A percentile compares a stretch with the other conserved stretches of the same genome.
Conservation (phyloP, 2,113 vertebrate species). For the Peromyscus leucopus region DNA sequence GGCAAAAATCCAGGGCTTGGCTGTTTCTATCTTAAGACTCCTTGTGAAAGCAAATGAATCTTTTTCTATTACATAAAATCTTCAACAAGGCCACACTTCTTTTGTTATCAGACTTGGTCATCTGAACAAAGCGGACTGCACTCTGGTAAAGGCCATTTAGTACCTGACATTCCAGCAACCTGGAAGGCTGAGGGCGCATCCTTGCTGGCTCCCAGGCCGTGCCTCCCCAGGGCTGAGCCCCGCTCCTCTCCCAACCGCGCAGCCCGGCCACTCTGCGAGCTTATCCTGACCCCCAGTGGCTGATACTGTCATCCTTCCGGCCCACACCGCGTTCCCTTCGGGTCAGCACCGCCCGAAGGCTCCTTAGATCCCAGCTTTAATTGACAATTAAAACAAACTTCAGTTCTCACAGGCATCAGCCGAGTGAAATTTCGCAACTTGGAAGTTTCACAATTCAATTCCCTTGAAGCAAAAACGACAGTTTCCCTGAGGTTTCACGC, state of each 20-base stretch:
- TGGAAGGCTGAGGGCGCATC: not conserved
- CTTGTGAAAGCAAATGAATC: conserved; percentile 1
- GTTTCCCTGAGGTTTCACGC: conserved; percentile 77
- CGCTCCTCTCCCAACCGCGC: not conserved
- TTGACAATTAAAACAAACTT: conserved; percentile 69
- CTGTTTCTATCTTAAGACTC: conserved; percentile 26
- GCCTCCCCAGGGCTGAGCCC: not conserved
- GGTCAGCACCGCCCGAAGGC: not conserved
- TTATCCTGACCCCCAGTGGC: conserved; percentile 81
- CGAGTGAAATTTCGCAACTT: conserved; percentile 74
- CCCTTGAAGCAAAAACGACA: conserved; percentile 74
- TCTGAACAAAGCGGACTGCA: not conserved
- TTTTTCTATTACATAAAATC: not conserved
- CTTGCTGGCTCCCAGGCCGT: not conserved
- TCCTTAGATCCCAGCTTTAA: conserved; percentile 33
- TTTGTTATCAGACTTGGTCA: conserved; percentile 55
- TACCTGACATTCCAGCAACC: not conserved
- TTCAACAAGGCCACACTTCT: conserved; percentile 53
- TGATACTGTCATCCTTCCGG: not conserved
- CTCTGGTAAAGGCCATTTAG: conserved; percentile 63
- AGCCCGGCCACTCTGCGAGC: conserved; percentile 7
- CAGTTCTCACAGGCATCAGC: conserved; percentile 70
- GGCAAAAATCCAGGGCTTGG: not conserved
- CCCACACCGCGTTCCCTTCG: not conserved
- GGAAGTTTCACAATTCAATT: conserved; percentile 73